A percentile compares a stretch with the other conserved stretches of the same genome.
These are phyloP conservation scores for Andrena praecox DNA, from an alignment of 2,888 invertebrate genomes.

Conservation along the genomic window DNA sequence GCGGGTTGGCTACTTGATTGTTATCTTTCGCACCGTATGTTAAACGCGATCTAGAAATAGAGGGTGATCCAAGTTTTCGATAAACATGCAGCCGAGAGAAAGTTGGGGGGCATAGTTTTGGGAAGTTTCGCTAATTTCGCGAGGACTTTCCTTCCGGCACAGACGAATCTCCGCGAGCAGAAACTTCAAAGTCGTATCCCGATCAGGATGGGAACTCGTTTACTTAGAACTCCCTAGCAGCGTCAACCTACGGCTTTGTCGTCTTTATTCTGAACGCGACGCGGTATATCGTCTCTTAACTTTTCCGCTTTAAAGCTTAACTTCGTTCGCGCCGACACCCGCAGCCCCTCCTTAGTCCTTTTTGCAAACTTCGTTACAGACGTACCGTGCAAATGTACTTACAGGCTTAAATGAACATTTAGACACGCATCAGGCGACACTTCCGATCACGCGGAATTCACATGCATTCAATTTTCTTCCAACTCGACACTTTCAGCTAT, in stretches of 20 bases:
- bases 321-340: slow-evolving; percentile 59
- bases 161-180: slow-evolving; percentile 31
- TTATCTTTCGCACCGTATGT: background rate
- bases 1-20: background rate
- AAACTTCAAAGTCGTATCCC: slow-evolving; percentile 37
- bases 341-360: slow-evolving; percentile 43
- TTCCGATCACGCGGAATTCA: background rate
- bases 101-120: slow-evolving; percentile 5
- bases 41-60: background rate
- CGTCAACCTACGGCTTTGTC: slow-evolving; percentile 46
- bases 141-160: background rate
- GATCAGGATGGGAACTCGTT: slow-evolving; percentile 52
- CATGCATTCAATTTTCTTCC: background rate
- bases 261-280: slow-evolving; percentile 35
- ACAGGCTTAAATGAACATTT: slow-evolving; percentile 21
- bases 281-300: slow-evolving; percentile 60
- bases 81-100: background rate
- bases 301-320: slow-evolving; percentile 68
- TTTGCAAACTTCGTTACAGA: slow-evolving; percentile 67
- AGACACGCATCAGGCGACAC: slow-evolving; percentile 26
- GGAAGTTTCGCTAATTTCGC: slow-evolving; percentile 7
- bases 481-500: no score
- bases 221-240: slow-evolving; percentile 32
- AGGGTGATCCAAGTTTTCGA: background rate
- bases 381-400: slow-evolving; percentile 48